Percentiles rank a stretch among this genome's conserved stretches.
Evolutionary conservation across 2,113 vertebrate species (phyloP).

Genomic region (Hippocampus abdominalis): DNA sequence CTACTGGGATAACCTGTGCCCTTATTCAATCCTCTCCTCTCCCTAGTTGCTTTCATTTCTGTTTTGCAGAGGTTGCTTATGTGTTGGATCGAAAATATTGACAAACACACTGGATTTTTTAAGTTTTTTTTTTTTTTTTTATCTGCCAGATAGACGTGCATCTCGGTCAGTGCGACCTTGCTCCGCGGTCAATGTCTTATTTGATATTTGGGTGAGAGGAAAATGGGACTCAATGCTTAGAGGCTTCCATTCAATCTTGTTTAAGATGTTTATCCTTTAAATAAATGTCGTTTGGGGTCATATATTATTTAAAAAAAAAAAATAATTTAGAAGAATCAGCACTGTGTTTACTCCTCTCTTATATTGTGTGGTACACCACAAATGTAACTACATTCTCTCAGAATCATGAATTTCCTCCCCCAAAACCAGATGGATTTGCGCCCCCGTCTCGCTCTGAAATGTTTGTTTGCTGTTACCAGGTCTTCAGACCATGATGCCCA

Average conservation of each 20-base stretch:
- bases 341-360: neutral
- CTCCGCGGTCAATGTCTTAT: neutral
- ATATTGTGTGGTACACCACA: neutral
- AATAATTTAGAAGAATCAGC: no score
- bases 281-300: neutral
- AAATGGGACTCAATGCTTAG: neutral
- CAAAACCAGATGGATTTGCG: no score
- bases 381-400: neutral
- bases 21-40: neutral
- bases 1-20: neutral
- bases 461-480: slow-evolving; percentile 63
- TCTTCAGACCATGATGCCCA: slow-evolving; percentile 93
- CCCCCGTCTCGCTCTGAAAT: neutral
- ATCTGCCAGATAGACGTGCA: slow-evolving; percentile 19
- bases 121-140: no score
- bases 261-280: neutral
- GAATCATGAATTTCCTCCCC: no score
- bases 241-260: neutral
- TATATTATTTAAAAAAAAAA: no score
- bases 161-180: slow-evolving; percentile 24
- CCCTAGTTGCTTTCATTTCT: slow-evolving; percentile 4
- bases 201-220: neutral
- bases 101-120: slow-evolving; percentile 39
- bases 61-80: slow-evolving; percentile 12
- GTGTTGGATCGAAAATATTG: slow-evolving; percentile 35